These are phyloP conservation scores for Rhagophthalmus giganteus DNA, from an alignment of 2,888 invertebrate genomes.

Conservation along the genomic window DNA sequence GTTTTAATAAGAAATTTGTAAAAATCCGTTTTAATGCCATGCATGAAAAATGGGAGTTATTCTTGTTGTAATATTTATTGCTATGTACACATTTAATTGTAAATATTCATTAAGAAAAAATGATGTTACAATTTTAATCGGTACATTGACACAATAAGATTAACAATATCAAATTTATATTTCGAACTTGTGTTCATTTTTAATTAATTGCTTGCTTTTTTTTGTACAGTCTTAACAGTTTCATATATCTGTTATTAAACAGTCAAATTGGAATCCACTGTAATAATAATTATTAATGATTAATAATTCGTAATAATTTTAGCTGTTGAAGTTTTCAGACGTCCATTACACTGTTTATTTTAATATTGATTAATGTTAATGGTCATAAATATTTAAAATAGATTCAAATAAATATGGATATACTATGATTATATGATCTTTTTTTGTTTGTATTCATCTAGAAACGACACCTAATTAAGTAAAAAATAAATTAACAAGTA, in stretches of 20 bases:
- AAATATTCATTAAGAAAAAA: slow-evolving; percentile 2
- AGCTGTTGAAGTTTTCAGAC: slow-evolving; percentile 36
- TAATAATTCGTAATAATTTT: slow-evolving; percentile 28
- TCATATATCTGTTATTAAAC: slow-evolving; percentile 1
- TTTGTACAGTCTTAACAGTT: neutral
- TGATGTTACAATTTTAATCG: too few species aligned
- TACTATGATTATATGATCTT: too few species aligned
- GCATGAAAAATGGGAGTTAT: slow-evolving; percentile 21
- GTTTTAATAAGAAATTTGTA: slow-evolving; percentile 1
- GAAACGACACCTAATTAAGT: too few species aligned
- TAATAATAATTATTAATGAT: slow-evolving; percentile 7
- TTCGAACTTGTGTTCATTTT: too few species aligned
- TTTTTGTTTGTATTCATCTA: too few species aligned
- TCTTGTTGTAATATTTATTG: slow-evolving; percentile 1
- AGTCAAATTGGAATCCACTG: slow-evolving; percentile 10
- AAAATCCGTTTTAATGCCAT: slow-evolving; percentile 11
- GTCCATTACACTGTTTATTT: slow-evolving; percentile 38
- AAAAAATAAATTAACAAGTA: too few species aligned
- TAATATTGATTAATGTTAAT: slow-evolving; percentile 39
- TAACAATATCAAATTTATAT: too few species aligned
- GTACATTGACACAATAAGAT: too few species aligned
- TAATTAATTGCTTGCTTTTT: too few species aligned
- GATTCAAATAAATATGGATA: slow-evolving; percentile 33
- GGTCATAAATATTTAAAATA: slow-evolving; percentile 38
- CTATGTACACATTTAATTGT: too few species aligned